Evolutionary conservation across 2,797 vertebrate species (phyloP).

Genomic region (Emydoidea blandingii): DNA sequence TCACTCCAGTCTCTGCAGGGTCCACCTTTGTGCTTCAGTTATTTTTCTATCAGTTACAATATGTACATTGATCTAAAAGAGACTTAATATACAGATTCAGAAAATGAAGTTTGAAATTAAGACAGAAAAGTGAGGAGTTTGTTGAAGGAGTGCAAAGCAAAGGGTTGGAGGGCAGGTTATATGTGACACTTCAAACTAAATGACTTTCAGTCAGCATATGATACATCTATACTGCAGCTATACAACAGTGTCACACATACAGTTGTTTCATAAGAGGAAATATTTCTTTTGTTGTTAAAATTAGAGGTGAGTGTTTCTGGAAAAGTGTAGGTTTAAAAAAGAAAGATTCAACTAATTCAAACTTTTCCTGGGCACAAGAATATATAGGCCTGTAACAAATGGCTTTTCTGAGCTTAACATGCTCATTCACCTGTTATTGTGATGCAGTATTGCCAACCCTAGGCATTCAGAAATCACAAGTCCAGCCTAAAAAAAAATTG

Average conservation of each 20-base stretch:
- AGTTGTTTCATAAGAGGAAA: neutral
- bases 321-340: neutral
- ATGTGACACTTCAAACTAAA: neutral
- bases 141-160: neutral
- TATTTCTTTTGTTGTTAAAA: neutral
- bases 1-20: constrained; percentile 63
- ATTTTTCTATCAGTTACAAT: constrained; percentile 62
- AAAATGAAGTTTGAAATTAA: neutral
- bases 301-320: neutral
- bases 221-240: neutral
- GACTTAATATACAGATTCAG: neutral
- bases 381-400: constrained; percentile 6
- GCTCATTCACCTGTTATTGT: neutral
- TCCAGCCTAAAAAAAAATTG: neutral
- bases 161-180: neutral
- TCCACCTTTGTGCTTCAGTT: constrained; percentile 65
- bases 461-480: neutral
- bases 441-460: neutral
- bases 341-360: neutral
- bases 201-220: rapidly evolving
- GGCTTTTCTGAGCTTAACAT: neutral
- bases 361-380: rapidly evolving
- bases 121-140: neutral
- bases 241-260: neutral
- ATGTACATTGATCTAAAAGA: constrained; percentile 43